Evolutionary conservation across 2,888 invertebrate species (phyloP).

Genomic region (Lepidochrysops patricia): DNA sequence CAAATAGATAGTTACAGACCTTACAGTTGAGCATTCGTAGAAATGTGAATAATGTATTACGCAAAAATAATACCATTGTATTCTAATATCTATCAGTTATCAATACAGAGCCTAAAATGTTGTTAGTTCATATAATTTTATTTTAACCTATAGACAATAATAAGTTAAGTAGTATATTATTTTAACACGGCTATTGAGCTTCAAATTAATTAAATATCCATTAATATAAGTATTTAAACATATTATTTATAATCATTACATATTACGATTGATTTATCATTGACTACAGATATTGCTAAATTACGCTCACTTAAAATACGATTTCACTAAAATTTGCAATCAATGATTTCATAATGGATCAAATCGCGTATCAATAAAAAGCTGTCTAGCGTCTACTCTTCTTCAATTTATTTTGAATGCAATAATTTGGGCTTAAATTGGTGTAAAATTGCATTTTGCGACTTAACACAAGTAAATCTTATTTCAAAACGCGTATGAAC

Average conservation of each 20-base stretch:
- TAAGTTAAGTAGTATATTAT: not conserved
- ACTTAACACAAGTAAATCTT: too few species aligned
- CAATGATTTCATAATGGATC: not conserved
- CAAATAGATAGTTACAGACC: too few species aligned
- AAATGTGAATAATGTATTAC: not conserved
- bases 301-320: not conserved
- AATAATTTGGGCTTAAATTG: too few species aligned
- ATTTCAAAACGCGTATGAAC: too few species aligned
- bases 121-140: not conserved
- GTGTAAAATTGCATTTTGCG: too few species aligned
- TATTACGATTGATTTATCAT: too few species aligned
- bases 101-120: too few species aligned
- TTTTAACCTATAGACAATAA: too few species aligned
- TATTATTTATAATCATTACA: not conserved
- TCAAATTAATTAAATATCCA: not conserved
- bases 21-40: not conserved
- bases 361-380: not conserved
- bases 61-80: too few species aligned
- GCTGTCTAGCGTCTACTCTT: too few species aligned
- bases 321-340: not conserved
- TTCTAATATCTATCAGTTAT: too few species aligned
- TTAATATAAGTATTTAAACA: not conserved
- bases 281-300: not conserved
- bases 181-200: not conserved
- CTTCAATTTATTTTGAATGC: too few species aligned